Percentiles rank a stretch among this genome's conserved stretches.
These are phyloP conservation scores for Girardinichthys multiradiatus DNA, from an alignment of 2,113 vertebrate species.

Conservation along the genomic window DNA sequence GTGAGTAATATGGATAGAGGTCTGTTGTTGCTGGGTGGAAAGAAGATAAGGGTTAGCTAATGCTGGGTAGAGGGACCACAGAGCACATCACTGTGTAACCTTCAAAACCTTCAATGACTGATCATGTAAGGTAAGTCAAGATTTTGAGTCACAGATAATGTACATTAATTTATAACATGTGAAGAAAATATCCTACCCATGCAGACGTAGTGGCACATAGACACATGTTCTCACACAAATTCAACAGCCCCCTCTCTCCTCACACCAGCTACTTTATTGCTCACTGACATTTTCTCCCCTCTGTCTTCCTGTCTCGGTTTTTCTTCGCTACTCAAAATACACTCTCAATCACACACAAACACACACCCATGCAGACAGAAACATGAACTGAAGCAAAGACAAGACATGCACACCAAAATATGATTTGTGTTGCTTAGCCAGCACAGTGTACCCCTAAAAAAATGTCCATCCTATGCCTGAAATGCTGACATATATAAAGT, in stretches of 20 bases:
- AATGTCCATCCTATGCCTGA: conserved; percentile 1
- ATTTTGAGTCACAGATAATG: conserved; percentile 40
- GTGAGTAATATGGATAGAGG: not conserved
- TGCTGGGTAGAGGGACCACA: conserved; percentile 66
- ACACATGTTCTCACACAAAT: conserved; percentile 50
- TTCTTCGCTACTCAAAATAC: conserved; percentile 44
- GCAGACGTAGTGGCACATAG: conserved; percentile 42
- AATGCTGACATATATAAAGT: not conserved
- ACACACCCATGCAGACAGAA: conserved; percentile 9
- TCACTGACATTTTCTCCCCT: conserved; percentile 80
- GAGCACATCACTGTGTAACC: conserved; percentile 71
- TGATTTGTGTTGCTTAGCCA: conserved; percentile 21
- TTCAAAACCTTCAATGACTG: conserved; percentile 76
- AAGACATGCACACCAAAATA: conserved; percentile 15
- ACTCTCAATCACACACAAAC: conserved; percentile 20
- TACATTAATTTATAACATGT: conserved; percentile 28
- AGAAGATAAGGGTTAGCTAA: conserved; percentile 46
- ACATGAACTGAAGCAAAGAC: conserved; percentile 20
- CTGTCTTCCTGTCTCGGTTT: conserved; percentile 53
- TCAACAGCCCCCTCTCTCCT: conserved; percentile 54
- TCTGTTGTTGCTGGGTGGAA: not conserved
- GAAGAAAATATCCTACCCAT: conserved; percentile 44
- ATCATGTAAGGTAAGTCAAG: conserved; percentile 51
- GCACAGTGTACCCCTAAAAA: conserved; percentile 10
- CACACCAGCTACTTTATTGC: conserved; percentile 79